Evolutionary conservation across 2,113 vertebrate species (phyloP).

Genomic region (Hemicordylus capensis): DNA sequence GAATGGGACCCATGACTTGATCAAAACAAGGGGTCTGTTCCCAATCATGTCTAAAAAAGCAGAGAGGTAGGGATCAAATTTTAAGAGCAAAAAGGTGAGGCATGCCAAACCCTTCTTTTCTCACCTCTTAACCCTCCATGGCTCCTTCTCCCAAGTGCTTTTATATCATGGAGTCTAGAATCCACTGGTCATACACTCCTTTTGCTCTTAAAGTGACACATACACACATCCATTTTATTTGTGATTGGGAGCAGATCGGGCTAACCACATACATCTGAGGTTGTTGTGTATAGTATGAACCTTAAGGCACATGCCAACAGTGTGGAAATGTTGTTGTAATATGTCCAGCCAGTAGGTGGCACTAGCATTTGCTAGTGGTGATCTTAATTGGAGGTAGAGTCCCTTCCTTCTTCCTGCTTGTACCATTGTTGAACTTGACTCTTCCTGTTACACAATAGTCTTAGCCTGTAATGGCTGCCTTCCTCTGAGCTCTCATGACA

Average conservation of each 20-base stretch:
- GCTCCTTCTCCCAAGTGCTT: neutral
- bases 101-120: no score
- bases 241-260: neutral
- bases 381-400: no score
- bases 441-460: no score
- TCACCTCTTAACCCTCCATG: no score
- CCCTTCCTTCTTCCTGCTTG: no score
- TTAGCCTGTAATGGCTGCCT: no score
- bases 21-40: neutral
- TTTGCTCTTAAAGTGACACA: neutral
- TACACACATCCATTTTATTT: neutral
- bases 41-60: neutral
- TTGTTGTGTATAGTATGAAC: neutral
- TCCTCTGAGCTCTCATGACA: no score
- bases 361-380: no score
- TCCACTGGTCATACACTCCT: neutral
- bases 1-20: neutral
- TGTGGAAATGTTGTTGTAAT: no score
- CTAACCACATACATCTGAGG: neutral
- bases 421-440: no score
- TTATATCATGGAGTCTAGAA: neutral
- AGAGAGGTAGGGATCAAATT: neutral
- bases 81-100: neutral
- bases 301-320: neutral
- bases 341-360: no score